Evolutionary conservation across 2,888 invertebrate species (phyloP), one percentile per base, ranked within the genome.

Genomic region (Tanypteryx hageni): DNA sequence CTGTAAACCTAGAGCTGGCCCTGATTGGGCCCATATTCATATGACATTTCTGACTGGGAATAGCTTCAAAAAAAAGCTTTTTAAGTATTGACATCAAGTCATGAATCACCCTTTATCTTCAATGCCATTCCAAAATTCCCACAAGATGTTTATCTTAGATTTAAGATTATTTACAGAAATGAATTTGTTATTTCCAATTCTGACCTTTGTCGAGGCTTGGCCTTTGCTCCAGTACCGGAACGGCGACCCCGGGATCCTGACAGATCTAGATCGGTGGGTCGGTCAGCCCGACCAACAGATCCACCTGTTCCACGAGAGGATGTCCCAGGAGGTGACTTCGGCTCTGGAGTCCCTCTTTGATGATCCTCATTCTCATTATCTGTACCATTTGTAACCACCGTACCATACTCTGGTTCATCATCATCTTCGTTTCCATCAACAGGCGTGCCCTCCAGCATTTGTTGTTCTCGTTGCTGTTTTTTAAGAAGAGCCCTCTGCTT

Each of bases 401-500:
- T 89, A 8, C 89, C 84, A 76, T 92, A 59, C 44, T 84, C 92
- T 27, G 68, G 59, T 27, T 86, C 92, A 2, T 93, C 92, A 16
- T 92, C 85, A 18, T 76, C 93, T 14, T 93, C 91, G 58, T 92
- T 82, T 22, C 92, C 92, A 81, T 68, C 91, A 18, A 64, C 91
- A 14, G 76, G 14, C 10, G 57, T 84, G 18, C 61, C 56, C 9
- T 64, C 83, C 14, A 64, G 14, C 92, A 76, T 84, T 85, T 94
- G 94, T 86, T 94, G 94, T 92, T 94, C 94, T 91, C 13, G 92
- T 93, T 95, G 96, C 93, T 96, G 96, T 94, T 95, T 96, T 94
- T 95, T 95, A 7, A 95, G 95, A 91, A 96, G 94, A 58, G 96
- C 96, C 94, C 96, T 96, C 93, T 96, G 96, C 92, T 96, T 94